Evolutionary conservation across 2,797 vertebrate species (phyloP).

Genomic region (Monodelphis domestica): DNA sequence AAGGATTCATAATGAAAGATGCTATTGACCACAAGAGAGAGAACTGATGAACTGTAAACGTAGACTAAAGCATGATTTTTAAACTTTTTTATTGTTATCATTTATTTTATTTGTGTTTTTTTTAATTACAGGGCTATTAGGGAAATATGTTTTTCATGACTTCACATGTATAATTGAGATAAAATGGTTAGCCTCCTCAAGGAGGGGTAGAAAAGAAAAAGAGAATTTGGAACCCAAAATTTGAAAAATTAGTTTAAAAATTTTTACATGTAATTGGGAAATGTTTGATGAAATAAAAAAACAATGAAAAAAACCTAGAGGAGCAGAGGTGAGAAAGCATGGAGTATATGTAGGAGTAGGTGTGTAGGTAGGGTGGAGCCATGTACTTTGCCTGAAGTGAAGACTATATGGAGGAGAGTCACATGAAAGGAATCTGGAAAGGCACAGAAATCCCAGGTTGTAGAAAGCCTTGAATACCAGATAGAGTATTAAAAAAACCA

Average conservation of each 20-base stretch:
- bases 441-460: background rate
- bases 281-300: background rate
- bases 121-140: too few species aligned
- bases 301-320: background rate
- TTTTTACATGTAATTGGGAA: background rate
- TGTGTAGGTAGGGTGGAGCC: background rate
- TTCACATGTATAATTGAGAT: background rate
- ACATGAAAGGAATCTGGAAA: background rate
- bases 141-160: background rate
- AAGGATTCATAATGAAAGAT: background rate
- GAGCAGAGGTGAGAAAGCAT: background rate
- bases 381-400: background rate
- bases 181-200: background rate
- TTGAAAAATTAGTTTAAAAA: background rate
- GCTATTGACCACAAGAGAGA: background rate
- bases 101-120: too few species aligned
- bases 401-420: background rate
- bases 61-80: too few species aligned
- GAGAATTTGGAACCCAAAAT: background rate
- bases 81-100: too few species aligned
- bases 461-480: background rate
- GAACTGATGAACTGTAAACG: background rate
- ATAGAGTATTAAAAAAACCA: too few species aligned
- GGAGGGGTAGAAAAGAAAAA: background rate
- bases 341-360: background rate